Base-by-base conservation (phyloP, 2,888 invertebrate species). In the Acronicta aceris region DNA sequence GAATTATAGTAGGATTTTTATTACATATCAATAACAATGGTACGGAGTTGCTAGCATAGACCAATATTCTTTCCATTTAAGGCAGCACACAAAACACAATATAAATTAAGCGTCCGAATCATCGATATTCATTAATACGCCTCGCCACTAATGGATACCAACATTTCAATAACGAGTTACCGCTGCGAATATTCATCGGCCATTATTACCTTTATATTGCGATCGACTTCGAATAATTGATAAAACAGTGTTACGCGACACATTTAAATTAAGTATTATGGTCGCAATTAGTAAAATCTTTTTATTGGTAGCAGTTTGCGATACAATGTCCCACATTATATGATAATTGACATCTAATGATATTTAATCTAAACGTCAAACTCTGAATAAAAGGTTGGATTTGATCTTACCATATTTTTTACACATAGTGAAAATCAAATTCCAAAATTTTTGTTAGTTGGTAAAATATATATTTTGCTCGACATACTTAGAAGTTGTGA, bases 141-240 rank as follows among this genome's bases (percentile, higher is more conserved):
- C 46, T 41, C 30, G 49, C 53, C 68, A 65, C 70, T 72, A 77
- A 77, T 77, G 77, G 77, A 68, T 45, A 61, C 65, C 62, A 70
- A 70, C 64, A 66, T 68, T 70, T 68, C 67, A 70, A 74, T 72
- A 74, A 65, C 60, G 67, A 68, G 64, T 66, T 59, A 65, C 61
- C 62, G 62, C 67, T 25, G 58, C 60, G 60, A 63, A 74, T 74
- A 76, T 69, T 76, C 60, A 76, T 49, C 57, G 48, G 51, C 33
- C 63, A 72, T 75, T 75, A 3, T 21, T 3, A 62, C 55, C 52
- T 65, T 53, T 40, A 46, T 63, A 68, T 59, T 58, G 59, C 47
- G 46, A 48, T 50, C 30, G 48, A 71, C 40, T 62, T 38, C 38
- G 25, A 30, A 54, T 55, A 51, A 65, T 71, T 56, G 56, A 56